Evolutionary conservation across 2,113 vertebrate species (phyloP).

Genomic region (Aegithalos caudatus): DNA sequence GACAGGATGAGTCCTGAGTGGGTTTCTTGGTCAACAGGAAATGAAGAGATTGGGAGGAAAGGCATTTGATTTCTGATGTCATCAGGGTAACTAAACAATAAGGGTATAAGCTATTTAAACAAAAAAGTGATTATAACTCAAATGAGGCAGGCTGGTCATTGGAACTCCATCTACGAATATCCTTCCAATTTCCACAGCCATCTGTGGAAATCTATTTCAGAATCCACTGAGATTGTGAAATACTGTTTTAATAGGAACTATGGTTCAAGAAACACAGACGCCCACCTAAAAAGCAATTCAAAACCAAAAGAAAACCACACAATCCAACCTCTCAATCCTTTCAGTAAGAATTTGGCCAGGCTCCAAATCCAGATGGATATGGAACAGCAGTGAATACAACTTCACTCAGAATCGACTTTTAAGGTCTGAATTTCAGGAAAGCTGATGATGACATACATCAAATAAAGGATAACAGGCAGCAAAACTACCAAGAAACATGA

Average conservation of each 20-base stretch:
- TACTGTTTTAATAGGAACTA: not conserved
- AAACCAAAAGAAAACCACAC: not conserved
- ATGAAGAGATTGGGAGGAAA: not conserved
- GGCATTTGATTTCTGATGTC: not conserved
- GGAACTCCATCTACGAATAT: not conserved
- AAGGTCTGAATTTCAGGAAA: not conserved
- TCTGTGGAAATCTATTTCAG: not conserved
- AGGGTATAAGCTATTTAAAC: not conserved
- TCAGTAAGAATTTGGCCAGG: not conserved
- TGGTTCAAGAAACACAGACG: not conserved
- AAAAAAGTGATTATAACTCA: not conserved
- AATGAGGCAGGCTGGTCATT: not conserved
- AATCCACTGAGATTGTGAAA: not conserved
- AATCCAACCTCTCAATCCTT: not conserved
- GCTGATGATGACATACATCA: not conserved
- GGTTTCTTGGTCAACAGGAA: not conserved
- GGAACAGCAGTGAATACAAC: not conserved
- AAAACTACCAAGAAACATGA: not conserved
- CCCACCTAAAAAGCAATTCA: not conserved
- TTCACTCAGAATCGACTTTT: not conserved
- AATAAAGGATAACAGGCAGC: not conserved
- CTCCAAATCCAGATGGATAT: not conserved
- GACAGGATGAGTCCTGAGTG: no score
- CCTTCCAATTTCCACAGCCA: not conserved
- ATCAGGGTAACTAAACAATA: not conserved